Base-by-base conservation (phyloP, 2,888 invertebrate genomes). In the Cephus nigrinus region DNA sequence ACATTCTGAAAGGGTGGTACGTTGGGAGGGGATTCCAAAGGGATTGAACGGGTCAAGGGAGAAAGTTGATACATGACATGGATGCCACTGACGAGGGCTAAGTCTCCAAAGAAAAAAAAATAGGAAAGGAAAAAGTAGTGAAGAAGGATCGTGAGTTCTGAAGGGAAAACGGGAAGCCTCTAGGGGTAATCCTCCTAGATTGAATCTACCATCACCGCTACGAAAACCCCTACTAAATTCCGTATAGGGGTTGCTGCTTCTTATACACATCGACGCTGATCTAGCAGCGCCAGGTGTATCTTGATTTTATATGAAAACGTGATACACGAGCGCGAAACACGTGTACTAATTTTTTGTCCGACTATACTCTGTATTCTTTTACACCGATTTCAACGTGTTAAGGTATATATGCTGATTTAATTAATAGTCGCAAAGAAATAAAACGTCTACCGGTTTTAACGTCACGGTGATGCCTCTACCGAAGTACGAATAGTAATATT, bases 101-200 rank as follows among this genome's bases (percentile, higher is more conserved):
- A 55, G 55, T 55, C 55, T 55, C 55, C 55, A 23, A 23, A 55
- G 23, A 55, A 55, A 55, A 55, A 55, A 55, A 55, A 55, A 40
- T 40, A 15, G 40, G 15, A 40, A 12, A 40, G 69, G 71, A 69
- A 71, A 32, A 69, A 71, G 12, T 31, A 35, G 40, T 40, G 35
- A 71, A 76, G 69, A n/a, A 40, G 36, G 36, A 40, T 71, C 73
- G 23, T 55, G 55, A 55, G 55, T 55, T 55, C 55, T 23, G 55
- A 55, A 23, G 55, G 55, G 23, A 55, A 23, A 55, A 55, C 55
- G 55, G 23, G 55, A 23, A 55, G 55, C 23, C 55, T 55, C 55
- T 55, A 35, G 77, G 82, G 82, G 84, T 88, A 86, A 88, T 88
- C 88, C 88, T 76, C 77, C 84, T 85, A 87, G 86, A 88, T 88